A percentile compares a stretch with the other conserved stretches of the same genome.
These are phyloP conservation scores for Anguilla rostrata DNA, from an alignment of 2,113 vertebrate genomes.

Conservation along the genomic window DNA sequence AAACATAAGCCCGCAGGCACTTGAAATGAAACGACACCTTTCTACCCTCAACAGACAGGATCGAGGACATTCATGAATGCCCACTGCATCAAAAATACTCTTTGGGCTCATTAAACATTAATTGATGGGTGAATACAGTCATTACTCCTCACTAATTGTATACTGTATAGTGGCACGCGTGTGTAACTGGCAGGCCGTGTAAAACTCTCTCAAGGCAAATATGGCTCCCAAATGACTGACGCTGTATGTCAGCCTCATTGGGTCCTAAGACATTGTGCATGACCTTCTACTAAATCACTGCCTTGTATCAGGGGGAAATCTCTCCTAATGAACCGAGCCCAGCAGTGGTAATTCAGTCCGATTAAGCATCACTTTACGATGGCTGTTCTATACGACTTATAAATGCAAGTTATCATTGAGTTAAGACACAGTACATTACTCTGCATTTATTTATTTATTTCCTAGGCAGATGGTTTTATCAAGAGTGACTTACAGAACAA, in stretches of 20 bases:
- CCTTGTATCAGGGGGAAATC: not conserved
- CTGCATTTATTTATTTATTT: not conserved
- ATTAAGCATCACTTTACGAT: not conserved
- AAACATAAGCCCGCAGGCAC: not conserved
- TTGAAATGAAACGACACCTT: not conserved
- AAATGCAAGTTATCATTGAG: not conserved
- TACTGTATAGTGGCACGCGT: not conserved
- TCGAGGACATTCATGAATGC: not conserved
- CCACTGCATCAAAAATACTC: conserved; percentile 5
- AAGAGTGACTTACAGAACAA: not conserved
- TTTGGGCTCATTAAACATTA: conserved; percentile 22
- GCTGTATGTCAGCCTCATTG: not conserved
- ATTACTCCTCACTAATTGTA: conserved; percentile 14
- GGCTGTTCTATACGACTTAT: not conserved
- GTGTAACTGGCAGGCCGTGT: not conserved
- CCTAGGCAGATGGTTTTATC: not conserved
- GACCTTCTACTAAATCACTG: not conserved
- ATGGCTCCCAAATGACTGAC: conserved; percentile 11
- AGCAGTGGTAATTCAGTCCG: not conserved
- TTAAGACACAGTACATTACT: not conserved
- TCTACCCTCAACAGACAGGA: not conserved
- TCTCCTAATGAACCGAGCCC: conserved; percentile 5
- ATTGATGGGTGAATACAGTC: conserved; percentile 1
- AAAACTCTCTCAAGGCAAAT: not conserved
- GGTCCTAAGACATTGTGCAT: not conserved